Evolutionary conservation across 2,888 invertebrate species (phyloP).

Genomic region (Laspeyria flexula): DNA sequence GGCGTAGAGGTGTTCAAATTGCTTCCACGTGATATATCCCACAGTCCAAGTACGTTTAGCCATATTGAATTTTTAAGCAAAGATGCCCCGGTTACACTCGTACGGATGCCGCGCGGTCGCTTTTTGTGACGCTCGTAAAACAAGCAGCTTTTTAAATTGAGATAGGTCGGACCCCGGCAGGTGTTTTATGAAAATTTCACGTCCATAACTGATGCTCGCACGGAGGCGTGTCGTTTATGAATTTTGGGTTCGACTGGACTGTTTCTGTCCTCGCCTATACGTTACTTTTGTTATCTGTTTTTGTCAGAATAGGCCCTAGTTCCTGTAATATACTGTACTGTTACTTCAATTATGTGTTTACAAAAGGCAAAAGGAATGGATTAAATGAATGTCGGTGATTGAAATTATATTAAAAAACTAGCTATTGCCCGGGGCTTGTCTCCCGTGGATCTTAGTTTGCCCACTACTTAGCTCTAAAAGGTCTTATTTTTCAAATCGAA

Average conservation of each 20-base stretch:
- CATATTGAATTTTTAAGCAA: conserved; percentile 81
- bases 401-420: too few species aligned
- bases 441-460: too few species aligned
- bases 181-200: conserved; percentile 59
- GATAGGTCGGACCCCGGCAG: conserved; percentile 54
- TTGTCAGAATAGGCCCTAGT: neutral
- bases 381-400: too few species aligned
- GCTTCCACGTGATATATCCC: conserved; percentile 82
- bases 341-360: too few species aligned
- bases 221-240: conserved; percentile 10
- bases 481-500: too few species aligned
- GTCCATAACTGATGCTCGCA: conserved; percentile 47
- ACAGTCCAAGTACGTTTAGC: conserved; percentile 72
- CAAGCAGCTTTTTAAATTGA: conserved; percentile 58
- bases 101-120: conserved; percentile 13
- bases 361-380: too few species aligned
- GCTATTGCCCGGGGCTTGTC: too few species aligned
- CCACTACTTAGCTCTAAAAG: too few species aligned
- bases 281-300: too few species aligned
- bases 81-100: conserved; percentile 52
- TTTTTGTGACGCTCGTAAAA: conserved; percentile 56
- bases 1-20: conserved; percentile 81
- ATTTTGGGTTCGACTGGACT: neutral
- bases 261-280: neutral
- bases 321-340: too few species aligned